These are phyloP conservation scores for Mus caroli DNA, from an alignment of 2,797 vertebrate genomes.

Conservation along the genomic window DNA sequence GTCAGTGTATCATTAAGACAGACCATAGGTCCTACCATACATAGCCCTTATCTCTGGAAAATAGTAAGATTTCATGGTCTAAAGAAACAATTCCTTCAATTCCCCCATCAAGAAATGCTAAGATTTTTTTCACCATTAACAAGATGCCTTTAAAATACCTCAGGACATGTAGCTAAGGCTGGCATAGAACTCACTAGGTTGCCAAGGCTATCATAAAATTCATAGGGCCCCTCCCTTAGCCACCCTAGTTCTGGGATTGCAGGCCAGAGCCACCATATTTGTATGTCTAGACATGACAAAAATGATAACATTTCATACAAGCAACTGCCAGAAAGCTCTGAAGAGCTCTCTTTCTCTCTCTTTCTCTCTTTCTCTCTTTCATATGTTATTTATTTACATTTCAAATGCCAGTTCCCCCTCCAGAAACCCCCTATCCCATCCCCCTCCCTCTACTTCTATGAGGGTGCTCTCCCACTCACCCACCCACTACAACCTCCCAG, in stretches of 20 bases:
- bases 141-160: not conserved
- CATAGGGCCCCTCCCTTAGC: not conserved
- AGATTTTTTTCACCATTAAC: constrained; percentile 53
- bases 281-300: constrained; percentile 43
- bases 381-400: too few relatives aligned
- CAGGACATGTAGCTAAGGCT: not conserved
- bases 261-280: not conserved
- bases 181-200: not conserved
- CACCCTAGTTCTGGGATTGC: too few relatives aligned
- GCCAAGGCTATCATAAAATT: not conserved
- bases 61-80: not conserved
- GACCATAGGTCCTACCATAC: constrained; percentile 41
- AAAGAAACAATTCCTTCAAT: constrained; percentile 52
- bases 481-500: too few relatives aligned
- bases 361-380: not conserved
- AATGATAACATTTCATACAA: constrained; percentile 11
- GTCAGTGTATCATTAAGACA: constrained; percentile 36
- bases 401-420: too few relatives aligned
- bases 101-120: constrained; percentile 46
- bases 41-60: constrained; percentile 54
- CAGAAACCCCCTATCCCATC: too few relatives aligned
- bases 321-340: constrained; percentile 23
- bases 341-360: not conserved
- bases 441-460: too few relatives aligned
- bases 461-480: too few relatives aligned